phyloP scores from a whole-genome alignment of 2,888 invertebrate genomes.

The Drosophila fungiperda region DNA sequence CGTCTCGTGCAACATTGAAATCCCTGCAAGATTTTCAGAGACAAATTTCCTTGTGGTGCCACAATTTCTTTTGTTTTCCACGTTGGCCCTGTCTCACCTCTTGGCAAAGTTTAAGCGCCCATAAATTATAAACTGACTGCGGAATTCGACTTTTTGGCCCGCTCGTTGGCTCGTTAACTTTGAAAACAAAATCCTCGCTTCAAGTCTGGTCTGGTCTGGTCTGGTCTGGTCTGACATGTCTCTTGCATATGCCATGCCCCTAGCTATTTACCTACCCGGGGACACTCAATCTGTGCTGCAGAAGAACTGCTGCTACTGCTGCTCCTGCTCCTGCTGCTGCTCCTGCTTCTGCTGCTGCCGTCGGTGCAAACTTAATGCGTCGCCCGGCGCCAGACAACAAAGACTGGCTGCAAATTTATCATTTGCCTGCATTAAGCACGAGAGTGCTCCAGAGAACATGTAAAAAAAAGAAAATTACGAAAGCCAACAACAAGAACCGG shows the following conservation, averaged over 20 bases:
- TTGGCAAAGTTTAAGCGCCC: conserved; percentile 60
- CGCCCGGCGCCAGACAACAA: conserved; percentile 69
- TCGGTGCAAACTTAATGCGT: conserved; percentile 54
- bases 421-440: conserved; percentile 62
- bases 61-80: conserved; percentile 24
- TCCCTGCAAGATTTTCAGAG: conserved; percentile 40
- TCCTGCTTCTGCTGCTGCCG: background rate
- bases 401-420: conserved; percentile 71
- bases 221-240: conserved; percentile 27
- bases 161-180: conserved; percentile 62
- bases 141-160: conserved; percentile 47
- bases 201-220: conserved; percentile 39
- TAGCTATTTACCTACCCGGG: conserved; percentile 27
- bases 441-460: conserved; percentile 13
- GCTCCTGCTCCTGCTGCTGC: background rate
- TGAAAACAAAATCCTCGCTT: conserved; percentile 56
- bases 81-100: conserved; percentile 15
- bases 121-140: conserved; percentile 72
- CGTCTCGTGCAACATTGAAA: conserved; percentile 43
- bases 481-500: background rate
- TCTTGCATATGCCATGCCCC: conserved; percentile 52
- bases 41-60: conserved; percentile 40
- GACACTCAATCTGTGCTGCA: conserved; percentile 60
- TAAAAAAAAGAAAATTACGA: conserved; percentile 5
- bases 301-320: background rate